Percentiles rank a stretch among this genome's conserved stretches.
These are phyloP conservation scores for Caiman crocodilus DNA, from an alignment of 2,797 vertebrate species.

Conservation along the genomic window DNA sequence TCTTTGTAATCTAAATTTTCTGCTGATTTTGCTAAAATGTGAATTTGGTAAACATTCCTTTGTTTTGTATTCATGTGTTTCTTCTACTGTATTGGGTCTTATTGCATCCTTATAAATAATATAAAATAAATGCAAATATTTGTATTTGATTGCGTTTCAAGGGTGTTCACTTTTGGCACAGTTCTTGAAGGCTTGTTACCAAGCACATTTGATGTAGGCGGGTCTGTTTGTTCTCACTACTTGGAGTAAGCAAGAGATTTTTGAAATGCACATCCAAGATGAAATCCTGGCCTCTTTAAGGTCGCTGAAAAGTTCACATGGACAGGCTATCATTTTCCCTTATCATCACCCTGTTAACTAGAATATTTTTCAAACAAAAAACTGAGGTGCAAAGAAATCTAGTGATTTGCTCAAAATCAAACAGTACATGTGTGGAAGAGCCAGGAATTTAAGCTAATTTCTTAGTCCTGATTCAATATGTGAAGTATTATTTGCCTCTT, in stretches of 20 bases:
- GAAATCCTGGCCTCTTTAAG: neutral
- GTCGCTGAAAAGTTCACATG: neutral
- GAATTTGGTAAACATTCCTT: neutral
- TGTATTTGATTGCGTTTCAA: neutral
- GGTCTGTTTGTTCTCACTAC: neutral
- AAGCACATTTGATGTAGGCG: neutral
- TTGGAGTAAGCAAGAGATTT: conserved; percentile 8
- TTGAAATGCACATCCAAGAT: neutral
- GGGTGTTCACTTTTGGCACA: conserved; percentile 26
- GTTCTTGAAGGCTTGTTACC: neutral
- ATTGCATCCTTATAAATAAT: neutral
- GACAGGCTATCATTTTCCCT: neutral
- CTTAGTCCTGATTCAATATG: neutral
- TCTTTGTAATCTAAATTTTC: neutral
- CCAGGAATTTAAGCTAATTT: neutral
- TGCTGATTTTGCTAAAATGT: neutral
- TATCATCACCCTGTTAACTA: neutral
- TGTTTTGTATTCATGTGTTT: neutral
- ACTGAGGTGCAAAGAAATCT: too few relatives aligned
- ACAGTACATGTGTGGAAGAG: neutral
- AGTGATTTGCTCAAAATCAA: too few relatives aligned
- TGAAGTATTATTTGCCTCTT: neutral
- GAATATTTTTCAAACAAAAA: neutral
- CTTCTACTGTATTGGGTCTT: neutral
- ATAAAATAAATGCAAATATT: neutral